Percentiles rank a stretch among this genome's conserved stretches.
phyloP scores from a whole-genome alignment of 1,140 invertebrate genomes.

The Cydia fagiglandana region DNA sequence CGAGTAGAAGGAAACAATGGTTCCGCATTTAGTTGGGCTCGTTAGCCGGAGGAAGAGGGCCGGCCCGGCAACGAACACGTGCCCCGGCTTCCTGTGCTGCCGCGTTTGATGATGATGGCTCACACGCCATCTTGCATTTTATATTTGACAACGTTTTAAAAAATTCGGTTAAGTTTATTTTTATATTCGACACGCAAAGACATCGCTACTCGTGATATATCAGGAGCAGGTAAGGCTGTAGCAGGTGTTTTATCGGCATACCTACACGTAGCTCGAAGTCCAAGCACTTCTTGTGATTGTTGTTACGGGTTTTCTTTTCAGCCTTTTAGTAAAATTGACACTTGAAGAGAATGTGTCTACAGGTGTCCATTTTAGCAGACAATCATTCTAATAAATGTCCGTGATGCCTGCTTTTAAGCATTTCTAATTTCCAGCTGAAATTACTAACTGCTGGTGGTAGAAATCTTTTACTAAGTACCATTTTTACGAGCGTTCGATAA shows the following conservation, averaged over 20 bases:
- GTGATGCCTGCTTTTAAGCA: not conserved
- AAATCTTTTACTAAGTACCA: not conserved
- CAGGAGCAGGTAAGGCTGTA: not conserved
- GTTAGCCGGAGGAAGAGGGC: constrained; percentile 42
- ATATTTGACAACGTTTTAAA: not conserved
- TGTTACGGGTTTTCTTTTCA: not conserved
- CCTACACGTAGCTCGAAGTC: not conserved
- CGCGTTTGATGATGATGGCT: constrained; percentile 48
- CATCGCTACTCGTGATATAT: not conserved
- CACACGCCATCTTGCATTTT: constrained; percentile 49
- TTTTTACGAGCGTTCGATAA: not conserved
- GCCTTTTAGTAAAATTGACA: not conserved
- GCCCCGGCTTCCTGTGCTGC: constrained; percentile 43
- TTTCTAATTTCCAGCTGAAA: not conserved
- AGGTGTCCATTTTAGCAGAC: no score
- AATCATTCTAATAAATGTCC: not conserved
- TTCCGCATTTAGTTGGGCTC: constrained; percentile 42
- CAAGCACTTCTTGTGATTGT: not conserved
- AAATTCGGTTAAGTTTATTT: not conserved
- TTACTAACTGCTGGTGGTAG: not conserved
- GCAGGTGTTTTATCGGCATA: not conserved
- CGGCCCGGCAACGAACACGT: constrained; percentile 47
- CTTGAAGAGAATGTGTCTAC: no score
- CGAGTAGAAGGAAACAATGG: constrained; percentile 33
- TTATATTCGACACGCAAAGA: not conserved